Base-by-base conservation (phyloP, 1,140 invertebrate species). In the Drosophila chauvacae region DNA sequence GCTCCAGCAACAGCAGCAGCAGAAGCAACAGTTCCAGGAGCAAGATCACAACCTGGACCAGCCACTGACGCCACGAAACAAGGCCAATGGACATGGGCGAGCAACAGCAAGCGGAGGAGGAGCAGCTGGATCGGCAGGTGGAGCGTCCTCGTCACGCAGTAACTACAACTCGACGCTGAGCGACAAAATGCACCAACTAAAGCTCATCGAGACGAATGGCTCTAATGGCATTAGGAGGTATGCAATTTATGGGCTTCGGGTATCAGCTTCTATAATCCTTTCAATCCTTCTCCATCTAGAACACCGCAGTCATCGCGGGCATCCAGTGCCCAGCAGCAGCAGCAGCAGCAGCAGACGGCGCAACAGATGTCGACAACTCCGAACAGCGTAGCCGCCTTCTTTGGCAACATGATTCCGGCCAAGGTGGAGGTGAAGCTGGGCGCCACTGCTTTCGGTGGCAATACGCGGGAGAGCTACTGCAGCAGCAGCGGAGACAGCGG, bases 401-500 rank as follows among this genome's bases (percentile, higher is more conserved):
- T 92, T 80, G 91, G 92, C 35, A 92, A 92, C 44, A 73, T 92
- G 76, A 91, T 92, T 44, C 92, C 92, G 41, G 26, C 83, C 20
- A 92, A 91, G 45, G 91, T 92, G n/a, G 92, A 92, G 61, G 91
- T 91, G 9, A 88, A 87, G 37, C 28, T 92, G 55, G 90, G 91
- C 10, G 70, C 55, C 13, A 39, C 80, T 13, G 62, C 48, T 2
- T 90, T 73, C 33, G 33, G 39, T 3, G n/a, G n/a, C 10, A 68
- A 51, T n/a, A 74, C 55, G 30, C 50, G 82, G 37, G 84, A 80
- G 42, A 90, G 78, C 59, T 77, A 91, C 45, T 82, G 79, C 44
- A 86, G 81, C 60, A 88, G 78, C 62, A 91, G 79, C 44, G 86
- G 64, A 3, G 85, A 84, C 28, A 81, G 81, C 13, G 88, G 78